Percentiles rank a stretch among this genome's conserved stretches.
Evolutionary conservation across 1,140 invertebrate genomes (phyloP).

Genomic region (Conopomorpha cramerella): DNA sequence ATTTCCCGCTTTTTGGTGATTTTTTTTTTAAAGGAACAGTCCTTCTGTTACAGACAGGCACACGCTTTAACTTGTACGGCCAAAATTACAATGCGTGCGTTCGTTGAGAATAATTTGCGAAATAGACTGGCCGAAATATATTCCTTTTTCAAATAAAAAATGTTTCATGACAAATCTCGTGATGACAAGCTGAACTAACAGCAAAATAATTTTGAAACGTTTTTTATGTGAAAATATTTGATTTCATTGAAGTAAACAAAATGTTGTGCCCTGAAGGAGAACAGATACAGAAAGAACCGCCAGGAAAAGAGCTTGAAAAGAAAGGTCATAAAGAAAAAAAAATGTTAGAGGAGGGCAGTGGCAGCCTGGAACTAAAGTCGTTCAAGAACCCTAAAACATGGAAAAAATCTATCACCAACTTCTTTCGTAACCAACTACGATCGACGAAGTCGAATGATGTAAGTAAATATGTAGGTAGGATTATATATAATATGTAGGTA

Average conservation of each 20-base stretch:
- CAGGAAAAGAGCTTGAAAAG: conserved; percentile 24
- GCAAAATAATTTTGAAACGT: not conserved
- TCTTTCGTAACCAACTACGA: conserved; percentile 41
- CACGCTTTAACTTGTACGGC: no score
- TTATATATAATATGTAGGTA: conserved; percentile 4
- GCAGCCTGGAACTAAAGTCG: conserved; percentile 28
- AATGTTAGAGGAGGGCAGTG: conserved; percentile 21
- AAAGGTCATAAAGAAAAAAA: conserved; percentile 21
- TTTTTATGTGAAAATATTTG: not conserved
- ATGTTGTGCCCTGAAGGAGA: conserved; percentile 21
- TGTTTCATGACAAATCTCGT: no score
- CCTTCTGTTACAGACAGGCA: no score
- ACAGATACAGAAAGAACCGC: conserved; percentile 18
- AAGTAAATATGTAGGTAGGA: no score
- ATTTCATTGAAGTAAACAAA: not conserved
- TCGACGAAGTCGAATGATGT: conserved; percentile 41
- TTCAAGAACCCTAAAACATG: conserved; percentile 40
- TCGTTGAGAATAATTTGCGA: no score
- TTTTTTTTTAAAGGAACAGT: no score
- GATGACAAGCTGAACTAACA: not conserved
- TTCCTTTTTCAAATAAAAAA: no score
- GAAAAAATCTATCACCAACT: conserved; percentile 45
- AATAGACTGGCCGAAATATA: no score
- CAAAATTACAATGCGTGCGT: no score
- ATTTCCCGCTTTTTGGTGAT: no score